Evolutionary conservation across 2,113 vertebrate species (phyloP), one percentile per base, ranked within the genome.

Genomic region (Hemibagrus wyckioides): DNA sequence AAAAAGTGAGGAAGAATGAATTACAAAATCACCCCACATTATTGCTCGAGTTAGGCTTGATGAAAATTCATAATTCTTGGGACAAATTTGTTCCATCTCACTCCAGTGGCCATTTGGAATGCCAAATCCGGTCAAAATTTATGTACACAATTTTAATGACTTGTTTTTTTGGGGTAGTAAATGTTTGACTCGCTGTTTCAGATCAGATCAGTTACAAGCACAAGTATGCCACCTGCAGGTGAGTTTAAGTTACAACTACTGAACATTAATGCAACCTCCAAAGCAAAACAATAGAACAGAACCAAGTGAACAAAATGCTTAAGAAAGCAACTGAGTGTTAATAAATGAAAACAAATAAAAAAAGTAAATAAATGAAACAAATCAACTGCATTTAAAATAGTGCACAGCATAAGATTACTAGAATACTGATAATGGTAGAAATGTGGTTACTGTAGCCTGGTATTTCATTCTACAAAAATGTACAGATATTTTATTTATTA

Each of bases 161-260:
- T 67, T 36, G 11, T 63, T 11, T 67, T 36, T 63, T 63, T 11
- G 28, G 11, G 4, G 73, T 48, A 44, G n/a, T 5, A 44, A 75
- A 4, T 23, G 7, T 17, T 71, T 39, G 33, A 69, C 65, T 17
- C 39, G 44, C 71, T 44, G 71, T 15, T 10, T 23, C 39, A 77
- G 25, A 30, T n/a, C n/a, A n/a, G n/a, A n/a, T n/a, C 69, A 14
- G 2, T 1, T 17, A n/a, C 39, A n/a, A 52, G 44, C n/a, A 7
- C 41, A 85, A 8, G 4, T 14, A 25, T 6, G 73, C 84, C 84
- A 79, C 73, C 84, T 77, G 19, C 36, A 63, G 84, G 71, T 61
- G 54, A 76, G 6, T 59, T 85, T n/a, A 30, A 2, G 36, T 50
- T 48, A 30, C 17, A 6, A 59, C 56, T 14, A 19, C 73, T 79